Conservation (phyloP, 2,113 vertebrate species). For the Phylloscopus trochiloides region DNA sequence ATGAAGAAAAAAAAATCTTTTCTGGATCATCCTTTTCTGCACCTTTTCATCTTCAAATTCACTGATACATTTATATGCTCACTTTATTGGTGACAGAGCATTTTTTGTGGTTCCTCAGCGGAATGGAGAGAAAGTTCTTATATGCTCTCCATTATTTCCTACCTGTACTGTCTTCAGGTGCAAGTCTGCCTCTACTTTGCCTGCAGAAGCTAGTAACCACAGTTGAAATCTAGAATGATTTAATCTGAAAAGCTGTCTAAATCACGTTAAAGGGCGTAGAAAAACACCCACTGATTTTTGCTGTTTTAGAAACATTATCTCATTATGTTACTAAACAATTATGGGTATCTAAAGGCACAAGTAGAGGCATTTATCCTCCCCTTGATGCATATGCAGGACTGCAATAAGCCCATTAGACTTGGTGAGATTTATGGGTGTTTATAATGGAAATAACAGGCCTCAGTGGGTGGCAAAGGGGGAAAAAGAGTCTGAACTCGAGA, state of each 20-base stretch:
- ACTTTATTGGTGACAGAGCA: background rate
- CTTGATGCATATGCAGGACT: constrained; percentile 17
- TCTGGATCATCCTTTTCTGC: background rate
- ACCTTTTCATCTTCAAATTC: background rate
- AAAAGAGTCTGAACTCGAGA: background rate
- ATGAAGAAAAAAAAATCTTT: background rate
- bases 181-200: background rate
- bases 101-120: background rate
- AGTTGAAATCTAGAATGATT: background rate
- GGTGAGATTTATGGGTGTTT: constrained; percentile 39
- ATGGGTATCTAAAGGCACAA: constrained; percentile 17
- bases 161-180: background rate
- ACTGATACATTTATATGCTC: background rate
- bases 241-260: background rate
- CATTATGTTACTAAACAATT: constrained; percentile 51
- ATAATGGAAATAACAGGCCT: background rate
- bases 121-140: background rate
- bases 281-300: constrained; percentile 27
- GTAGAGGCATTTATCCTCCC: constrained; percentile 13
- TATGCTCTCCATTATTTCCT: background rate
- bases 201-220: background rate
- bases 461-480: constrained; percentile 11
- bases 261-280: background rate
- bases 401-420: constrained; percentile 30
- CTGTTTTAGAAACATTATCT: constrained; percentile 42